Evolutionary conservation across 1,140 invertebrate genomes (phyloP), one percentile per base, ranked within the genome.

Genomic region (Zelostemma sp.): DNA sequence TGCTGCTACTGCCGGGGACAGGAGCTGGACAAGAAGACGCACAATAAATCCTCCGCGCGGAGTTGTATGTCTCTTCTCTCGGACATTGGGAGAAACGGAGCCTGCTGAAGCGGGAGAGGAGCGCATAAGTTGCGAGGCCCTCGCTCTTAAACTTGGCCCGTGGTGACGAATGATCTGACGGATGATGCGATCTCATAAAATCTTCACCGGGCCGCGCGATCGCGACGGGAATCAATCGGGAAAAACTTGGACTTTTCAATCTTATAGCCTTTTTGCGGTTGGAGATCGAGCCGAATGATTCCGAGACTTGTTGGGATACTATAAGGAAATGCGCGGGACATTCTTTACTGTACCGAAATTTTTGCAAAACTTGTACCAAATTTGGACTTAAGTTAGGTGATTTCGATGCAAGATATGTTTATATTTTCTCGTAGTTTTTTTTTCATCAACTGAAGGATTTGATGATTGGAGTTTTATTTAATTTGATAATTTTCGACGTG

Each of bases 1-100:
- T n/a, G n/a, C n/a, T 58, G 72, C 58, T 66, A 46, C 43, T 50
- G 43, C 46, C 33, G 16, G 18, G 12, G 48, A 28, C 33, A 57
- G 67, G 68, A 63, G 57, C 53, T 47, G 65, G 67, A 67, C 72
- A 55, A 64, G 66, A 71, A 73, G 71, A 68, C 70, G 76, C 68
- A 78, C 77, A 81, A 82, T 82, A 81, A 82, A 82, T 81, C 77
- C 72, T 81, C 73, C 62, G 59, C 68, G 47, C 50, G 77, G 68
- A 80, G 80, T 71, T 79, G 78, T 80, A 79, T 55, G 77, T 82
- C 78, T 80, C 77, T 78, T 50, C 60, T 63, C 65, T n/a, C 65
- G 68, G 75, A 79, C 75, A 75, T 65, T 56, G 61, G 53, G 68
- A 61, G 47, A 21, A 15, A 58, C 50, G 53, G 54, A 45, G 55